Base-by-base conservation (phyloP, 92 coral and sea anemone genomes). In the Diadumene lineata region DNA sequence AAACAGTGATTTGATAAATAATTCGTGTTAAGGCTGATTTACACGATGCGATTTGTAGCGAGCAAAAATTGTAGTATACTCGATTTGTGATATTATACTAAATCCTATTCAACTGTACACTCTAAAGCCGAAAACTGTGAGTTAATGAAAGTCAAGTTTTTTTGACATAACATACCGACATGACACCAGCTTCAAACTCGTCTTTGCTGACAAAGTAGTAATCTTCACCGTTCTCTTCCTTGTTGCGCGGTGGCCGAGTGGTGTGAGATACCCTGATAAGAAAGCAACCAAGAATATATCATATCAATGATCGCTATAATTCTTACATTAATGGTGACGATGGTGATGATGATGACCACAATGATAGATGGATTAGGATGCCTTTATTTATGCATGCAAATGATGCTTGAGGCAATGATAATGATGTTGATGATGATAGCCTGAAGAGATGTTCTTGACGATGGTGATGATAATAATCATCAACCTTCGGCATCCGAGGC, bases 131-230 rank as follows among this genome's bases (percentile, higher is more conserved):
- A n/a, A n/a, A n/a, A n/a, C n/a, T n/a, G n/a, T n/a, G n/a, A n/a
- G n/a, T n/a, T n/a, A n/a, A n/a, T n/a, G n/a, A n/a, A n/a, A n/a
- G n/a, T n/a, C n/a, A n/a, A 72, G 27, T 25, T 38, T 4, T 13
- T 38, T 38, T 38, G 48, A 38, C 13, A 38, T 38, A 38, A 7
- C 79, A 78, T 60, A 93, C 98, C 97, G 74, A 76, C 74, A 93
- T 82, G 17, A 90, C 92, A 34, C 87, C 98, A 34, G 87, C 90
- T 75, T 93, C 98, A 85, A 93, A 93, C 60, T 93, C 92, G 34
- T 91, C 98, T 57, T 91, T 86, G 25, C 90, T 82, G n/a, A 91
- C 86, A 62, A 91, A 93, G 75, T 60, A 92, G 48, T 93, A 91
- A 51, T 93, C 98, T 16, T 85, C 85, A 11, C 90, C 92, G 61